A percentile compares a stretch with the other conserved stretches of the same genome.
Conservation (phyloP, 1,140 invertebrate genomes). For the Daktulosphaira vitifoliae region DNA sequence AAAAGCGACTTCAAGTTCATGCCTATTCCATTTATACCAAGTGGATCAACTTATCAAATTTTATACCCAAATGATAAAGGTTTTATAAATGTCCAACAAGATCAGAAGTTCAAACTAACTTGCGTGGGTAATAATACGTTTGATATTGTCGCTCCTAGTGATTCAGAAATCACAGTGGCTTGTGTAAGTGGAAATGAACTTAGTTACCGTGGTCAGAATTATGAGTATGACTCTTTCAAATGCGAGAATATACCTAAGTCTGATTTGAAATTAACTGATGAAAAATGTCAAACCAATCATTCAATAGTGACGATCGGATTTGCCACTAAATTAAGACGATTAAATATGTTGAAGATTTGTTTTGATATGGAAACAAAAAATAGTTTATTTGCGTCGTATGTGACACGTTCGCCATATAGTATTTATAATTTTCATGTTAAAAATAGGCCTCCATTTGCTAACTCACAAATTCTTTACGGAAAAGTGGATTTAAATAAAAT, state of each 20-base stretch:
- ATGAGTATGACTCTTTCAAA: not conserved
- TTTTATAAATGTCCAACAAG: not conserved
- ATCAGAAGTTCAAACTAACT: not conserved
- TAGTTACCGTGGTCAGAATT: not conserved
- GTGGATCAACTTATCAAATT: not conserved
- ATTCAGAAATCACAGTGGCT: not conserved
- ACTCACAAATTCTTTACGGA: not conserved
- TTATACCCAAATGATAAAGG: not conserved
- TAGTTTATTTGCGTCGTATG: conserved; percentile 7
- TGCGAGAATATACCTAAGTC: conserved; percentile 2
- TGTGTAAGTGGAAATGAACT: not conserved
- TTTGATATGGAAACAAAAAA: conserved; percentile 7
- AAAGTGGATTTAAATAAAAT: conserved; percentile 3
- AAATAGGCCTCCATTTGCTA: not conserved
- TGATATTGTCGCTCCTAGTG: not conserved
- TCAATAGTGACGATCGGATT: conserved; percentile 1
- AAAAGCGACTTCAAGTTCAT: not conserved
- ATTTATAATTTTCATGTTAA: not conserved
- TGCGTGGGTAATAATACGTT: not conserved
- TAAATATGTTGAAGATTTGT: not conserved
- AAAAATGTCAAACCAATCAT: not conserved
- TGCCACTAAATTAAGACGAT: not conserved
- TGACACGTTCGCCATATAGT: not conserved
- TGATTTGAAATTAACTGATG: not conserved
- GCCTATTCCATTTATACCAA: not conserved